Conservation (phyloP, 2,113 vertebrate species). For the Mesembrinibis cayennensis region DNA sequence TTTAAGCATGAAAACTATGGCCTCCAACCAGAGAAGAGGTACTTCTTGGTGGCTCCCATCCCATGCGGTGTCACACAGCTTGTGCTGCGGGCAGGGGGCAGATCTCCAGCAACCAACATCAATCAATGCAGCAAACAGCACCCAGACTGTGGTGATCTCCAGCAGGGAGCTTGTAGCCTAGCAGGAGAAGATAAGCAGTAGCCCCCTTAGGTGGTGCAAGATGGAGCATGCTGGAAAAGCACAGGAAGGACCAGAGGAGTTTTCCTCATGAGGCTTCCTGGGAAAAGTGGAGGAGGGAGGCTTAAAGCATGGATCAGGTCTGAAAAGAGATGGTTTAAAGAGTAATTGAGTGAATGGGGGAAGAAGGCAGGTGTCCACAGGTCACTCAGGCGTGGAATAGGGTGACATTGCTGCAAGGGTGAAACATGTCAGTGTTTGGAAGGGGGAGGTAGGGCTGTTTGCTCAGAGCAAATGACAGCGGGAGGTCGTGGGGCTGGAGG, state of each 20-base stretch:
- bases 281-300: neutral
- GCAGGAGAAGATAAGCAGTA: neutral
- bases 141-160: neutral
- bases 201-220: neutral
- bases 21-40: conserved; percentile 81
- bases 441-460: neutral
- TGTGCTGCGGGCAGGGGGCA: neutral
- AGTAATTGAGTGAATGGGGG: neutral
- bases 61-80: neutral
- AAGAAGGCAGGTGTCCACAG: fast-evolving
- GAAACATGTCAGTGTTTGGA: neutral
- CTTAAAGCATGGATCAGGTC: neutral
- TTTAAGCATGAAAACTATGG: conserved; percentile 84
- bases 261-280: neutral
- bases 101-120: neutral
- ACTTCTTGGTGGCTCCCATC: neutral
- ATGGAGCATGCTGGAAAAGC: neutral
- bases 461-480: neutral
- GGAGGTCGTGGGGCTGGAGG: neutral
- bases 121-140: neutral
- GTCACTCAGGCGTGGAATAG: neutral
- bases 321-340: neutral
- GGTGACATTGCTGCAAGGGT: neutral
- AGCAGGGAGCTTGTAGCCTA: neutral
- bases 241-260: neutral